Percentiles rank a stretch among this genome's conserved stretches.
Conservation (phyloP, 2,113 vertebrate genomes). For the Ochotona princeps region DNA sequence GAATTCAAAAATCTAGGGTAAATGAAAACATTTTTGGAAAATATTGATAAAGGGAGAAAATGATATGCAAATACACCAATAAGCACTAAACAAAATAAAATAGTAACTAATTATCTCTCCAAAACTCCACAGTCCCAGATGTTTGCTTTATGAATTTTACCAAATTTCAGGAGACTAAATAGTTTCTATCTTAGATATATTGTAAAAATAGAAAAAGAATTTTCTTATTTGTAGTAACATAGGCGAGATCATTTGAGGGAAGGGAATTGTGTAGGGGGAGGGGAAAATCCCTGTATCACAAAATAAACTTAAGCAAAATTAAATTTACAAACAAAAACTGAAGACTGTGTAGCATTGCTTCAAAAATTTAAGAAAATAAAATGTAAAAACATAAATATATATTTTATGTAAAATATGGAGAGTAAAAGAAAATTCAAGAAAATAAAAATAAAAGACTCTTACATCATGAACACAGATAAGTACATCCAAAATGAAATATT, state of each 20-base stretch:
- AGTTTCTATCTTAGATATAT: background rate
- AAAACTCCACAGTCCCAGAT: background rate
- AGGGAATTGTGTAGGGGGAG: no score
- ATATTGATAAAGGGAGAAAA: background rate
- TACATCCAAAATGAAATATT: background rate
- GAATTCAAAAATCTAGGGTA: background rate
- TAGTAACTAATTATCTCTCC: background rate
- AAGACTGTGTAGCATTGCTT: background rate
- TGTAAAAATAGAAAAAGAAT: background rate
- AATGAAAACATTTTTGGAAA: background rate
- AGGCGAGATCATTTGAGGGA: no score
- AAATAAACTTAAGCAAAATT: no score
- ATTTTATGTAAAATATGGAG: no score
- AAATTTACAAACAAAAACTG: no score
- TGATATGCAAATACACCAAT: background rate
- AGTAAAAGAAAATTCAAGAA: background rate
- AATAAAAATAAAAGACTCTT: background rate
- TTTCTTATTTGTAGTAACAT: background rate
- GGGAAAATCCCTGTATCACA: no score
- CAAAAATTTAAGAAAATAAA: background rate
- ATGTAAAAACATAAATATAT: background rate
- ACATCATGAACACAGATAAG: background rate
- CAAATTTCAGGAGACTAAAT: background rate
- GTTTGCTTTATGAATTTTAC: conserved; percentile 1
- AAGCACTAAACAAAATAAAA: conserved; percentile 18